Evolutionary conservation across 2,113 vertebrate genomes (phyloP).

Genomic region (Rhizomys pruinosus): DNA sequence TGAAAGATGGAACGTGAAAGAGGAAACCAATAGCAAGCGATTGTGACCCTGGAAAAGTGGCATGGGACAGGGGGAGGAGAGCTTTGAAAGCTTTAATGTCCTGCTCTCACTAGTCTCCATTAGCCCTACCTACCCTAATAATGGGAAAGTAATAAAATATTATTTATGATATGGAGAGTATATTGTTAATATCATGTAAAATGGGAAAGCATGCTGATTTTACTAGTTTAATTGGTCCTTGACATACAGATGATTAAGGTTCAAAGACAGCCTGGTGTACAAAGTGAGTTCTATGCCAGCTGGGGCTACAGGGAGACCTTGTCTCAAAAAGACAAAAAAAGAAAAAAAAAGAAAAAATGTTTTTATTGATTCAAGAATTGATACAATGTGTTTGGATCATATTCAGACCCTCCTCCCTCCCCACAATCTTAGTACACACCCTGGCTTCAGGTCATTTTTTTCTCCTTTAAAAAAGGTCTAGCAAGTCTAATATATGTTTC

Average conservation of each 20-base stretch:
- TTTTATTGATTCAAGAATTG: no score
- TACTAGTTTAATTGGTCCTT: not conserved
- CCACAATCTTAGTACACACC: no score
- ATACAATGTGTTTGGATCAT: no score
- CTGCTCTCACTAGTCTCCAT: not conserved
- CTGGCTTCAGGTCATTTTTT: no score
- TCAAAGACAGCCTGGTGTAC: no score
- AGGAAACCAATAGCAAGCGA: not conserved
- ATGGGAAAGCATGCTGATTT: not conserved
- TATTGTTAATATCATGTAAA: slow-evolving; percentile 9
- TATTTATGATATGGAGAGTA: not conserved
- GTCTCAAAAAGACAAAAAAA: no score
- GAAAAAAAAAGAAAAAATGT: no score
- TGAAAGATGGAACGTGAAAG: not conserved
- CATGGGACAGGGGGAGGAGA: not conserved
- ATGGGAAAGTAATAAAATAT: not conserved
- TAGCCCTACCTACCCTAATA: not conserved
- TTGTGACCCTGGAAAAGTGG: not conserved
- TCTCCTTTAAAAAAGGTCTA: no score
- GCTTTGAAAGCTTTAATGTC: not conserved
- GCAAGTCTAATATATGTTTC: no score
- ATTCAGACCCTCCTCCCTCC: no score
- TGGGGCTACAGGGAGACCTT: no score
- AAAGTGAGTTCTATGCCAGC: no score
- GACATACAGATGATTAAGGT: not conserved